Evolutionary conservation across 1,140 invertebrate genomes (phyloP).

Genomic region (Cecropterus lyciades): DNA sequence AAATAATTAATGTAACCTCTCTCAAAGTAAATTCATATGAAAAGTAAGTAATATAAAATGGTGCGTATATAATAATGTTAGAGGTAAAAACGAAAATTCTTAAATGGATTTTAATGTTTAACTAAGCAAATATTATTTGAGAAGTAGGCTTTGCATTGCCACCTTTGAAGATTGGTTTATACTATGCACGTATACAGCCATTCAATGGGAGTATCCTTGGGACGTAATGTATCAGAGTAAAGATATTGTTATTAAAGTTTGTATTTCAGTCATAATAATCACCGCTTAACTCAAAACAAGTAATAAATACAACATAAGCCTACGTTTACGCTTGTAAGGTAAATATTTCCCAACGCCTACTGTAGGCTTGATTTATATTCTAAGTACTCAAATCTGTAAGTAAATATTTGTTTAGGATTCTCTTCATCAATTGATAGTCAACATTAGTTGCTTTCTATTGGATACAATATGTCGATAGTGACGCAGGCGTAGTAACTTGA

Average conservation of each 20-base stretch:
- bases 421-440: conserved; percentile 10
- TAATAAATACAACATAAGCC: conserved; percentile 20
- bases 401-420: conserved; percentile 17
- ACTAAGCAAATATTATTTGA: too few species aligned
- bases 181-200: too few species aligned
- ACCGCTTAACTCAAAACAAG: not conserved
- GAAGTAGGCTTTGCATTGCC: too few species aligned
- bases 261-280: conserved; percentile 3
- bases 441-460: not conserved
- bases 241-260: conserved; percentile 2
- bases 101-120: too few species aligned
- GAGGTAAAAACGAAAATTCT: too few species aligned
- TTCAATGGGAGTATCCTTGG: too few species aligned
- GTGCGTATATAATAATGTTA: too few species aligned
- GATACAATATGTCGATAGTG: not conserved
- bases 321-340: conserved; percentile 19
- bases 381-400: not conserved
- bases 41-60: too few species aligned
- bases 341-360: conserved; percentile 14
- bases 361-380: conserved; percentile 20
- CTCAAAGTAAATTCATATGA: too few species aligned
- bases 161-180: too few species aligned
- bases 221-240: not conserved
- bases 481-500: not conserved
- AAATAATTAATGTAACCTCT: too few species aligned